phyloP scores from a whole-genome alignment of 2,888 invertebrate genomes.

The Chloromyia formosa region DNA sequence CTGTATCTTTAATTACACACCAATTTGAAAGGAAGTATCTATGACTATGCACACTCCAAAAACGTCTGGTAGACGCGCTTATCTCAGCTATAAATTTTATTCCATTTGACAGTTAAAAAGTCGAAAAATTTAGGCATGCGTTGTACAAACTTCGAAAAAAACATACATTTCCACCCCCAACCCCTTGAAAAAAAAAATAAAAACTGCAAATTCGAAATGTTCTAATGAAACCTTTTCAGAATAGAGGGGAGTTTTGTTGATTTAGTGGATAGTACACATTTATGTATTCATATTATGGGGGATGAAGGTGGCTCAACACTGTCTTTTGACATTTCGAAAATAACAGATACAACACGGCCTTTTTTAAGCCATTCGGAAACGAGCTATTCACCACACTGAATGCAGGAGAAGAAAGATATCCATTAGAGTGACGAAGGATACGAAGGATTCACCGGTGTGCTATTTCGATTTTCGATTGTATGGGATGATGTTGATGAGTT shows the following conservation, averaged over 20 bases:
- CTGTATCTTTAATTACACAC: background rate
- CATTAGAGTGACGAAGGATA: slow-evolving; percentile 5
- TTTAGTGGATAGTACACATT: background rate
- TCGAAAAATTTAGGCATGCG: slow-evolving; percentile 19
- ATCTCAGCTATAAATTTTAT: slow-evolving; percentile 20
- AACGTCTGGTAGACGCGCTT: slow-evolving; percentile 15
- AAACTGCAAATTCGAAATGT: no score
- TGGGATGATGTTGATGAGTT: background rate
- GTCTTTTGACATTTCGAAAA: slow-evolving; percentile 40
- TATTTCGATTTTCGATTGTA: slow-evolving; percentile 41
- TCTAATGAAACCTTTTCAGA: background rate
- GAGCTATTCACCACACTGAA: background rate
- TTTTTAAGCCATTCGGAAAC: background rate
- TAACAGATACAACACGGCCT: slow-evolving; percentile 1
- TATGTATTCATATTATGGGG: background rate
- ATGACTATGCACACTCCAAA: background rate
- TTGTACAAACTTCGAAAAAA: slow-evolving; percentile 4
- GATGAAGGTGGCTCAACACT: background rate
- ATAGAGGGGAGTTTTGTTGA: slow-evolving; percentile 10
- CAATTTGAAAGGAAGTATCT: no score
- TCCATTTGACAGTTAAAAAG: slow-evolving; percentile 26
- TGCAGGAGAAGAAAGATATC: slow-evolving; percentile 6
- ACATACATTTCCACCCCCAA: background rate
- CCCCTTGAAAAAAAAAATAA: no score
- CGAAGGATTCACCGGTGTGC: slow-evolving; percentile 40